phyloP scores from a whole-genome alignment of 2,797 vertebrate species.

The Platalea minor region DNA sequence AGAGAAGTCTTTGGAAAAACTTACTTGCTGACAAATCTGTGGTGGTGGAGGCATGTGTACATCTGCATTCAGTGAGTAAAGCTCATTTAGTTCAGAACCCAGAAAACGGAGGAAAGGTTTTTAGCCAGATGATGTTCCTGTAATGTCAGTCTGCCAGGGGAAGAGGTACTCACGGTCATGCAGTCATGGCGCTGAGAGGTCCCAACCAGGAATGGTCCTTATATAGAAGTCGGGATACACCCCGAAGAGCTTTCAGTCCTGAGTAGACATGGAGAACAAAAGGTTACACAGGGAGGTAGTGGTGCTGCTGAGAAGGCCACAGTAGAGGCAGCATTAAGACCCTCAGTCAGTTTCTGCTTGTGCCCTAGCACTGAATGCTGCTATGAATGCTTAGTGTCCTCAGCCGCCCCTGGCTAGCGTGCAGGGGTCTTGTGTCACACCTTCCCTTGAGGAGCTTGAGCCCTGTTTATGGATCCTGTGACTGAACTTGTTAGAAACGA shows the following conservation, averaged over 20 bases:
- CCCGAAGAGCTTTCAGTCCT: not conserved
- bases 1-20: slow-evolving; percentile 39
- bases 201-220: not conserved
- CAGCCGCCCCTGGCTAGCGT: not conserved
- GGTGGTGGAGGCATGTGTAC: slow-evolving; percentile 40
- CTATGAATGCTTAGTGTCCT: not conserved
- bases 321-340: not conserved
- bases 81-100: not conserved
- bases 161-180: not conserved
- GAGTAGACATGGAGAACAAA: not conserved
- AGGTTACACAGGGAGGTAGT: not conserved
- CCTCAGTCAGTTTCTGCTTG: not conserved
- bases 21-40: slow-evolving; percentile 31
- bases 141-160: not conserved
- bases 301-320: not conserved
- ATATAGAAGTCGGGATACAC: accelerated
- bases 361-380: not conserved
- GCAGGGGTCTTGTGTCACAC: not conserved
- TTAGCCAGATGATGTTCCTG: not conserved
- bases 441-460: not conserved
- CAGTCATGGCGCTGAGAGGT: not conserved
- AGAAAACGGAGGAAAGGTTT: not conserved
- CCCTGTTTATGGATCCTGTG: not conserved
- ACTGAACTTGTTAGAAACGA: not conserved
- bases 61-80: slow-evolving; percentile 13